Conservation (phyloP, 1,140 invertebrate species). For the Camponotus pennsylvanicus region DNA sequence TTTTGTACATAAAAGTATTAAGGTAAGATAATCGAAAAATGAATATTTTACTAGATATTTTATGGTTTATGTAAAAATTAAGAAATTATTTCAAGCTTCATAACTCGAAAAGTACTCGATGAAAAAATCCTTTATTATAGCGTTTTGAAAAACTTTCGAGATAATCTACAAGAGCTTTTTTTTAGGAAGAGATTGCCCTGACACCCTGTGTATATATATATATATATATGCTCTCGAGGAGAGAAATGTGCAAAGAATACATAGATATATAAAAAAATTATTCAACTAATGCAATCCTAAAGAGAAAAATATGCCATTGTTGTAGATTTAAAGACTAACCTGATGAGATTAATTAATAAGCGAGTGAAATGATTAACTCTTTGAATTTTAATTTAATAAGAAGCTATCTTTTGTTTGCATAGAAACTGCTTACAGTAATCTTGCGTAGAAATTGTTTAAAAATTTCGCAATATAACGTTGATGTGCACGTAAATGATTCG, state of each 20-base stretch:
- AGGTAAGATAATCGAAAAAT: too few species aligned
- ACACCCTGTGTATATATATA: too few species aligned
- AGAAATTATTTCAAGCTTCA: too few species aligned
- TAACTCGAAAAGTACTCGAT: too few species aligned
- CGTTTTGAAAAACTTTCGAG: too few species aligned
- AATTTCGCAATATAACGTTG: neutral
- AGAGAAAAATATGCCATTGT: neutral
- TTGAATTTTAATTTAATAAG: neutral
- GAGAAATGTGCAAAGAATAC: neutral
- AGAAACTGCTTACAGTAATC: neutral
- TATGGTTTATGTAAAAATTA: too few species aligned
- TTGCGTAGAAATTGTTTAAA: neutral
- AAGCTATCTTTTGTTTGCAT: neutral
- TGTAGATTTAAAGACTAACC: neutral
- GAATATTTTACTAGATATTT: too few species aligned
- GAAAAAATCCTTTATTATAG: too few species aligned
- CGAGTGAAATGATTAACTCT: constrained; percentile 8
- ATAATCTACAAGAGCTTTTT: too few species aligned
- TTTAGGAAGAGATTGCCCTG: too few species aligned
- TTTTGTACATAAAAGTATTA: too few species aligned
- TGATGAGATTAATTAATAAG: neutral
- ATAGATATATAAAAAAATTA: neutral
- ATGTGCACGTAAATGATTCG: too few species aligned
- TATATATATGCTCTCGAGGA: neutral
- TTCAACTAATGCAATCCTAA: neutral